phyloP scores from a whole-genome alignment of 2,888 invertebrate species.

The Linnaemya tessellans region DNA sequence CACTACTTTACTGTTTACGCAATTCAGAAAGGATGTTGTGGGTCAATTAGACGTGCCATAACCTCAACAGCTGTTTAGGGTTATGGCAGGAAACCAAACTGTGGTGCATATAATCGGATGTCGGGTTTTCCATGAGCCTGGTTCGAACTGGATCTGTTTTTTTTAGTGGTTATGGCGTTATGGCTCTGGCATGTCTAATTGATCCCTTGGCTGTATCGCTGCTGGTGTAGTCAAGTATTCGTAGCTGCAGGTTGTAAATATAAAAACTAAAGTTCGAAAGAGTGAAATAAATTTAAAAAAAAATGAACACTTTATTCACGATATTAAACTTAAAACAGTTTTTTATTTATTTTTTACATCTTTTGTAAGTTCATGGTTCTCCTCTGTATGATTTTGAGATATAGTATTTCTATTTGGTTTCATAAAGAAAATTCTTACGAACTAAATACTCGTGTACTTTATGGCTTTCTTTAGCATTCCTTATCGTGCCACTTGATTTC shows the following conservation, averaged over 20 bases:
- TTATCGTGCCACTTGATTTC: slow-evolving; percentile 13
- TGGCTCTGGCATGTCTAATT: too few species aligned
- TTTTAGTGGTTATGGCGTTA: too few species aligned
- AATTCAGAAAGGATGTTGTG: too few species aligned
- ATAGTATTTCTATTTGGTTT: slow-evolving; percentile 43
- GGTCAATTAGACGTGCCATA: too few species aligned
- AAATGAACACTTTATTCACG: slow-evolving; percentile 64
- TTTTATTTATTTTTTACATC: slow-evolving; percentile 45
- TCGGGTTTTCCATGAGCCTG: too few species aligned
- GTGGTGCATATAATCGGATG: too few species aligned
- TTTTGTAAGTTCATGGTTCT: slow-evolving; percentile 29
- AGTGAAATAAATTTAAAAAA: slow-evolving; percentile 52
- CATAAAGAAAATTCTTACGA: slow-evolving; percentile 62
- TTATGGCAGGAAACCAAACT: too few species aligned
- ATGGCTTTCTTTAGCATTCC: slow-evolving; percentile 33
- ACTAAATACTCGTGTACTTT: slow-evolving; percentile 68
- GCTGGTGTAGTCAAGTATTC: too few species aligned
- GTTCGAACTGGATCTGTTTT: too few species aligned
- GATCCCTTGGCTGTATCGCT: too few species aligned
- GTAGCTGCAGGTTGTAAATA: not conserved
- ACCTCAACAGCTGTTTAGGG: too few species aligned
- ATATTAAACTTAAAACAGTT: slow-evolving; percentile 73
- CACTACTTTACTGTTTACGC: too few species aligned
- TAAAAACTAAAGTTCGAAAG: slow-evolving; percentile 23
- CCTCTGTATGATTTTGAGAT: slow-evolving; percentile 58